phyloP scores from a whole-genome alignment of 2,888 invertebrate genomes.

The Spisula subtruncata region DNA sequence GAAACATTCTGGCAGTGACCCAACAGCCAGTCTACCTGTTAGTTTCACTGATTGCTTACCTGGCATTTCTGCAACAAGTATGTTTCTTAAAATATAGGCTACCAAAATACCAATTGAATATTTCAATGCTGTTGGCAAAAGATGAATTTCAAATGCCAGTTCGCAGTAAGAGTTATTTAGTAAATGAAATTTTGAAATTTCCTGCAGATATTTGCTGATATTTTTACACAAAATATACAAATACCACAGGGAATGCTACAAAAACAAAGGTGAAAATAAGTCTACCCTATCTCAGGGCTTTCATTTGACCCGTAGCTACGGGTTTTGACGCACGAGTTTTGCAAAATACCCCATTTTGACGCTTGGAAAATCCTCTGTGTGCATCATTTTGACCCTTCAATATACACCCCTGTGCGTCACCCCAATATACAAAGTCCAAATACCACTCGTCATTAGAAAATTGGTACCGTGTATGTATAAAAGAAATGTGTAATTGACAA shows the following conservation, averaged over 20 bases:
- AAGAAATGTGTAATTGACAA: no score
- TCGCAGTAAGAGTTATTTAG: constrained; percentile 4
- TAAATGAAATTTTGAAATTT: constrained; percentile 4
- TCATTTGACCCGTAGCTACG: no score
- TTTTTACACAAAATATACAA: neutral
- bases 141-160: constrained; percentile 15
- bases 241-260: neutral
- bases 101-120: neutral
- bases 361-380: no score
- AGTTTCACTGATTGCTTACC: constrained; percentile 37
- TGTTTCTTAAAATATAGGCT: constrained; percentile 28
- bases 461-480: no score
- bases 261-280: neutral
- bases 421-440: no score
- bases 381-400: no score
- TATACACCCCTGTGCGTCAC: no score
- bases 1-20: constrained; percentile 30
- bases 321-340: no score
- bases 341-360: no score
- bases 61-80: constrained; percentile 59
- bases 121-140: constrained; percentile 21
- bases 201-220: neutral
- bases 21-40: constrained; percentile 41
- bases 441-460: no score
- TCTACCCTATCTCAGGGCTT: neutral